A percentile compares a stretch with the other conserved stretches of the same genome.
These are phyloP conservation scores for Catharus ustulatus DNA, from an alignment of 2,797 vertebrate genomes.

Conservation along the genomic window DNA sequence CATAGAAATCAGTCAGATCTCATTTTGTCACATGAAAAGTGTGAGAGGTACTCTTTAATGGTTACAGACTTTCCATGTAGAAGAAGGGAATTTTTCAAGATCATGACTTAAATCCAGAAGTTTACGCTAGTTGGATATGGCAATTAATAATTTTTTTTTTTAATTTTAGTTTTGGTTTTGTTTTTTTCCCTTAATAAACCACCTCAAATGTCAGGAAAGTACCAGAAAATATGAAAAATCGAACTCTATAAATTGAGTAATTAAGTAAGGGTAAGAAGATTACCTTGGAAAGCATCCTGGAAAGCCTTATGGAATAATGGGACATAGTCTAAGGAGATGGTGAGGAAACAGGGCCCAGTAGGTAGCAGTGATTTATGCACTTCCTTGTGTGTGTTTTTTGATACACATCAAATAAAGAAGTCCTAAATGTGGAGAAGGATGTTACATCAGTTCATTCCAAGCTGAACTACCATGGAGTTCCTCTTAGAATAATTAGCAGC, in stretches of 20 bases:
- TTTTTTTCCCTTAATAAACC: fast-evolving
- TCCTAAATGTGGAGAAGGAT: no score
- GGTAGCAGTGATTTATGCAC: neutral
- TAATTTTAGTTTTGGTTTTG: neutral
- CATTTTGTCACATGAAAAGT: neutral
- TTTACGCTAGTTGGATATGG: neutral
- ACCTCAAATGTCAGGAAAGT: neutral
- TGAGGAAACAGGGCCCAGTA: neutral
- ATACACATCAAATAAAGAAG: no score
- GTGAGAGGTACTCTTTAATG: neutral
- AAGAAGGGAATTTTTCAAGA: neutral
- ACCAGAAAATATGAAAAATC: neutral
- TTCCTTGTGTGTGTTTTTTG: neutral
- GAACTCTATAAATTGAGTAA: neutral
- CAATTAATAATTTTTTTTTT: neutral
- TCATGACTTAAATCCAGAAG: neutral
- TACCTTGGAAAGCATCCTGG: neutral
- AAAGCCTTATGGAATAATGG: neutral
- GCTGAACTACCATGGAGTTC: neutral
- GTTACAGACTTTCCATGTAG: neutral
- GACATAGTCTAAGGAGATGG: neutral
- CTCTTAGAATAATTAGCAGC: neutral
- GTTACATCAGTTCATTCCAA: no score
- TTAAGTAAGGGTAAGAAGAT: neutral
- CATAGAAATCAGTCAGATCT: neutral